Evolutionary conservation across 2,113 vertebrate genomes (phyloP).

Genomic region (Empidonax traillii): DNA sequence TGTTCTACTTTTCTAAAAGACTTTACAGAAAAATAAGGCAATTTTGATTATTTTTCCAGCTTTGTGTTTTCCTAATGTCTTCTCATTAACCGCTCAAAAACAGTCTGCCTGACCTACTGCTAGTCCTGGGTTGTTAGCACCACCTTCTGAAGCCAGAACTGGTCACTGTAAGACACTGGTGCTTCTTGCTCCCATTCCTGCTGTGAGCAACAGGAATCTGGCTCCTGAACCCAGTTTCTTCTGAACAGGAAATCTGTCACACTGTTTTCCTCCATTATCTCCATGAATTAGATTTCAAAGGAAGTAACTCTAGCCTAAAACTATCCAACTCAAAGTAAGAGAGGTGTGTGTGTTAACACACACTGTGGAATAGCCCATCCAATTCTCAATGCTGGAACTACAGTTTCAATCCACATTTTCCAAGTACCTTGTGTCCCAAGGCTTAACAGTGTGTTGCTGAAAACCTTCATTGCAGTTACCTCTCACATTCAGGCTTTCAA

Average conservation of each 20-base stretch:
- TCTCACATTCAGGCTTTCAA: neutral
- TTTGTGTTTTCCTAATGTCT: neutral
- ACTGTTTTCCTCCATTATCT: neutral
- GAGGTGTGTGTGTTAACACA: neutral
- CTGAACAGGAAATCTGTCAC: neutral
- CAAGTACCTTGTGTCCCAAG: neutral
- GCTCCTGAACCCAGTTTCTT: neutral
- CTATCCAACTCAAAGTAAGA: neutral
- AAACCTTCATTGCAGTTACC: neutral
- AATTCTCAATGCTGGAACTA: neutral
- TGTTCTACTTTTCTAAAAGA: constrained; percentile 9
- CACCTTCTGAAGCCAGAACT: neutral
- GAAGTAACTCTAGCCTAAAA: neutral
- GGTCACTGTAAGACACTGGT: neutral
- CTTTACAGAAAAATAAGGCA: neutral
- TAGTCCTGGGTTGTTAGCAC: neutral
- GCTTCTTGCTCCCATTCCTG: neutral
- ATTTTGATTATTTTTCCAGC: neutral
- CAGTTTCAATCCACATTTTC: neutral
- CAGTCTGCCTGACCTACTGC: neutral
- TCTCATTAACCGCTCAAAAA: neutral
- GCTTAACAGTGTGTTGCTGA: neutral
- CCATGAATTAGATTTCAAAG: neutral
- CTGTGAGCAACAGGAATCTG: neutral
- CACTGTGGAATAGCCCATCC: neutral